A percentile compares a stretch with the other conserved stretches of the same genome.
These are phyloP conservation scores for Nothobranchius furzeri DNA, from an alignment of 2,113 vertebrate species.

Conservation along the genomic window DNA sequence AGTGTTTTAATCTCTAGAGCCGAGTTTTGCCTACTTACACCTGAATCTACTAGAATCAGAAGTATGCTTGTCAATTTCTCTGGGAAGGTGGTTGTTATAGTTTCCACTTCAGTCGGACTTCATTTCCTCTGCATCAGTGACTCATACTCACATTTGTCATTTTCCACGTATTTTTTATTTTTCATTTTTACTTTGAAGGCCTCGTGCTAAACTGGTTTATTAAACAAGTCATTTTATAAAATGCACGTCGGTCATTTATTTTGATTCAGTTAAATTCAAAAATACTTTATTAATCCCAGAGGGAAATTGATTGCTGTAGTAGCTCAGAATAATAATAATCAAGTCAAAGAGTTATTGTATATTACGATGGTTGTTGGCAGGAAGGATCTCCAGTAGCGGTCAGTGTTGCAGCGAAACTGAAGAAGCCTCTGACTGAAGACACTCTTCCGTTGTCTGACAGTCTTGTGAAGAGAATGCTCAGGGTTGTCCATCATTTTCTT, in stretches of 20 bases:
- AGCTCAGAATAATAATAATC: too few relatives aligned
- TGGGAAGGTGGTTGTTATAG: conserved; percentile 2
- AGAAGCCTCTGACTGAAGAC: too few relatives aligned
- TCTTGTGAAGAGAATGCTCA: too few relatives aligned
- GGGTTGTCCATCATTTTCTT: too few relatives aligned
- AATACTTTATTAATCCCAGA: too few relatives aligned
- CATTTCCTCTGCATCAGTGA: conserved; percentile 36
- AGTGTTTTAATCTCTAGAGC: neutral
- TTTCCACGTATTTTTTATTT: neutral
- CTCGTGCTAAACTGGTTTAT: neutral
- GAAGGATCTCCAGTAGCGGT: too few relatives aligned
- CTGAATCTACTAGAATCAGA: neutral
- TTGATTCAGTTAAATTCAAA: neutral
- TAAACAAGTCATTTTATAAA: neutral
- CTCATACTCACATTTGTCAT: conserved; percentile 32
- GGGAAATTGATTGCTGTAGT: too few relatives aligned
- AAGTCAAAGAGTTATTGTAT: too few relatives aligned
- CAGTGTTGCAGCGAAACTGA: too few relatives aligned
- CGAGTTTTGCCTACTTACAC: neutral
- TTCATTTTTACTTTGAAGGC: neutral
- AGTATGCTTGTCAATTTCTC: conserved; percentile 1
- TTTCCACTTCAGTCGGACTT: conserved; percentile 20
- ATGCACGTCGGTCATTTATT: neutral
- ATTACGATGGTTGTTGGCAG: too few relatives aligned
- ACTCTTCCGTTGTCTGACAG: too few relatives aligned